A percentile compares a stretch with the other conserved stretches of the same genome.
Evolutionary conservation across 2,888 invertebrate species (phyloP).

Genomic region (Heliconius hortense): DNA sequence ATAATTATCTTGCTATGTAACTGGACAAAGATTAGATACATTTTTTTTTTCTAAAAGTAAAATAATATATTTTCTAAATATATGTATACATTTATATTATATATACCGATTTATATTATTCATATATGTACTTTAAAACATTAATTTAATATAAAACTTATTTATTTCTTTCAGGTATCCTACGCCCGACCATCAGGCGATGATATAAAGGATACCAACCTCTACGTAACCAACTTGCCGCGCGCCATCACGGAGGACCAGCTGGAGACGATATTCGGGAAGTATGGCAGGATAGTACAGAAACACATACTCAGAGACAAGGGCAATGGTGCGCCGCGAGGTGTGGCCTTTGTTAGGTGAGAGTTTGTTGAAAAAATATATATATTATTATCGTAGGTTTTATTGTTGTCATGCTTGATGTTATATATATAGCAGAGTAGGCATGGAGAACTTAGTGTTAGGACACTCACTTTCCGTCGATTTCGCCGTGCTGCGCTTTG

Average conservation of each 20-base stretch:
- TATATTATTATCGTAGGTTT: background rate
- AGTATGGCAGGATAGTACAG: slow-evolving; percentile 95
- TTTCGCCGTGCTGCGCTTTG: too few relatives aligned
- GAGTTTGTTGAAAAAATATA: background rate
- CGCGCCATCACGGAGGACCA: slow-evolving; percentile 92
- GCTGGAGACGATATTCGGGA: slow-evolving; percentile 91
- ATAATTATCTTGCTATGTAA: too few relatives aligned
- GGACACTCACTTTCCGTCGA: too few relatives aligned
- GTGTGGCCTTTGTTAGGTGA: slow-evolving; percentile 96
- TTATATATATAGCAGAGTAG: background rate
- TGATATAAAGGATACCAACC: slow-evolving; percentile 95
- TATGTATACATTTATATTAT: too few relatives aligned
- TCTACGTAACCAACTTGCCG: slow-evolving; percentile 96
- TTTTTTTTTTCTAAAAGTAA: too few relatives aligned
- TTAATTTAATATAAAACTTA: background rate
- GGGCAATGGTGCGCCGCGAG: slow-evolving; percentile 92
- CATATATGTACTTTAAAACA: background rate
- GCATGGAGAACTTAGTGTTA: too few relatives aligned
- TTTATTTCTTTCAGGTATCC: slow-evolving; percentile 84
- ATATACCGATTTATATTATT: too few relatives aligned
- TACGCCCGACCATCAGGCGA: slow-evolving; percentile 95
- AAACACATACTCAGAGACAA: slow-evolving; percentile 95
- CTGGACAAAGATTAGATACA: too few relatives aligned
- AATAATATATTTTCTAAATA: too few relatives aligned
- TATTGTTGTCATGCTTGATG: background rate